Evolutionary conservation across 2,797 vertebrate genomes (phyloP).

Genomic region (Myotis myotis): DNA sequence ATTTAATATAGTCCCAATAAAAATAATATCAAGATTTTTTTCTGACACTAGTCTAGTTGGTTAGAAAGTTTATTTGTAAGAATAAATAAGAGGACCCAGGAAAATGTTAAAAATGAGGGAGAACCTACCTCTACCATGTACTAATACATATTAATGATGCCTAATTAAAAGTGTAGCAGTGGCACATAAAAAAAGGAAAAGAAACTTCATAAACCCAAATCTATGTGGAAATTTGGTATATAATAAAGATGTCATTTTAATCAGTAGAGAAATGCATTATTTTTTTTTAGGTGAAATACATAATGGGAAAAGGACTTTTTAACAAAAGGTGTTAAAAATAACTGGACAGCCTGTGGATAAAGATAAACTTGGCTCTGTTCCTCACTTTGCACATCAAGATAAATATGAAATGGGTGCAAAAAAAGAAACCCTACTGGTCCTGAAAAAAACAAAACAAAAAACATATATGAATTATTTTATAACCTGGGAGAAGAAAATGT

Average conservation of each 20-base stretch:
- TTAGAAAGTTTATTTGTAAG: conserved; percentile 25
- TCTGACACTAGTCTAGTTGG: not conserved
- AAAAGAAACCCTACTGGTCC: not conserved
- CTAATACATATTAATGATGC: conserved; percentile 31
- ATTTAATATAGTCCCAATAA: conserved; percentile 32
- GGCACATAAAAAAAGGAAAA: conserved; percentile 4
- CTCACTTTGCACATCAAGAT: conserved; percentile 16
- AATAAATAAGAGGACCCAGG: conserved; percentile 36
- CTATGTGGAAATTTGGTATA: not conserved
- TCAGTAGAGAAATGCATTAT: not conserved
- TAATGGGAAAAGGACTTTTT: not conserved
- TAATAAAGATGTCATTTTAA: conserved; percentile 19
- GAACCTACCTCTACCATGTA: not conserved
- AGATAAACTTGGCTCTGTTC: conserved; percentile 41
- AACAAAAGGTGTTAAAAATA: conserved; percentile 20
- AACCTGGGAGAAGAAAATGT: conserved; percentile 16
- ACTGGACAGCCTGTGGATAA: not conserved
- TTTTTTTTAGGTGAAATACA: not conserved
- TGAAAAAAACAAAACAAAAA: not conserved
- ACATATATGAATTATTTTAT: not conserved
- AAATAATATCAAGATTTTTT: not conserved
- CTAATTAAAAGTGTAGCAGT: not conserved
- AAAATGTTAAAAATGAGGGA: conserved; percentile 12
- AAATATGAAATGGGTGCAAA: conserved; percentile 20
- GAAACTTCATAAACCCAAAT: not conserved